Base-by-base conservation (phyloP, 2,113 vertebrate species). In the Tinamus guttatus region DNA sequence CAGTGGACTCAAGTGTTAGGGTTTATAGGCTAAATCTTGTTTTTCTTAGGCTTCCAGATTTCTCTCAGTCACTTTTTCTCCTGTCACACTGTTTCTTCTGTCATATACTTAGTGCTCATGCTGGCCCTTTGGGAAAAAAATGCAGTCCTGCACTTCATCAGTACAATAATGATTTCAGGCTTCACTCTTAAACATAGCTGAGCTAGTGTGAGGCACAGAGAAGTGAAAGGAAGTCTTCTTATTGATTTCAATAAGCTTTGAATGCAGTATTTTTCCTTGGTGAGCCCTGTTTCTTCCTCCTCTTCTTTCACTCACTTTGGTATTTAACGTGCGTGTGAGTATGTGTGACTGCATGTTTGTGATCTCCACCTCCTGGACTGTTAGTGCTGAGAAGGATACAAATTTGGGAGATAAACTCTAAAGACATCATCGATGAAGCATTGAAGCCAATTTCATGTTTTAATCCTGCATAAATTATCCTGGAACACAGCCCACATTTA, bases 11-110 rank as follows among this genome's bases (percentile, higher is more conserved):
- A 0, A 52, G 81, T 89, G 70, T 81, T 87, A 92, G 93, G 65
- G 77, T 96, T 96, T 97, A 91, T 93, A 73, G 89, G 30, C 94
- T 91, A 77, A 92, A 79, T 89, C 69, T 96, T 93, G 85, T 89
- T 95, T 79, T 95, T 86, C 88, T 93, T 79, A 94, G 80, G 80
- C 95, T 96, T 91, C 85, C 93, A 96, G 82, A 85, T 81, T 96
- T 95, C 92, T 94, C 88, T 91, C 94, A 96, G 92, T 95, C 93
- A 95, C 93, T 96, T 81, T 95, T 95, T 96, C 88, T 96, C 30
- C 92, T 81, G 92, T 92, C 95, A 96, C 94, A 95, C 95, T 86
- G 30, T 81, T 94, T 81, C 73, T 95, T 89, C 81, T 90, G 90
- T 93, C 30, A 10, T 65, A 25, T 69, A 73, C 73, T 87, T 62